Evolutionary conservation across 2,888 invertebrate species (phyloP).

Genomic region (Stenoptilia bipunctidactyla): DNA sequence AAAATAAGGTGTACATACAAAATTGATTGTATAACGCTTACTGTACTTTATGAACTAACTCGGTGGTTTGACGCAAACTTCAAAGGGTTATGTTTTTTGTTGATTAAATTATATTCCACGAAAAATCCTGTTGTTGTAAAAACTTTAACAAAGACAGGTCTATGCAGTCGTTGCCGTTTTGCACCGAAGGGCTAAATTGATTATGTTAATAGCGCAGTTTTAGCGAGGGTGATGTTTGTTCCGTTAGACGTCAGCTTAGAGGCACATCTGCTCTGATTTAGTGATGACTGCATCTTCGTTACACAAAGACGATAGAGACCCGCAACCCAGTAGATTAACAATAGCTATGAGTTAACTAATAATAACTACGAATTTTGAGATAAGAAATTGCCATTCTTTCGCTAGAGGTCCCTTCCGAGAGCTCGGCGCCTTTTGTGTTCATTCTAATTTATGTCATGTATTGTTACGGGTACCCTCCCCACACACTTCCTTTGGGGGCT

Average conservation of each 20-base stretch:
- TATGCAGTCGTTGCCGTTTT: constrained; percentile 21
- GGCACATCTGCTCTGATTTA: constrained; percentile 62
- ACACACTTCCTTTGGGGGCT: constrained; percentile 60
- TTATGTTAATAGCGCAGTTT: constrained; percentile 31
- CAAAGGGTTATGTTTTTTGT: too few species aligned
- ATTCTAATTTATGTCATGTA: constrained; percentile 69
- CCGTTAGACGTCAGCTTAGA: constrained; percentile 30
- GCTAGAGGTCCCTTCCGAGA: constrained; percentile 62
- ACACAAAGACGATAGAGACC: constrained; percentile 33
- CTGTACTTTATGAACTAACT: too few species aligned
- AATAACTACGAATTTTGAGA: constrained; percentile 61
- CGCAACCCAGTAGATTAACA: constrained; percentile 50
- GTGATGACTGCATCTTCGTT: constrained; percentile 26
- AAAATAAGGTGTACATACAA: too few species aligned
- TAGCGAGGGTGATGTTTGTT: constrained; percentile 33
- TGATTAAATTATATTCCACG: too few species aligned
- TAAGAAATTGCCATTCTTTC: constrained; percentile 68
- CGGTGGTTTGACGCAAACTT: too few species aligned
- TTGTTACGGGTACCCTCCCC: constrained; percentile 60
- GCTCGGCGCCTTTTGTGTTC: constrained; percentile 60
- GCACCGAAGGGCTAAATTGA: constrained; percentile 31
- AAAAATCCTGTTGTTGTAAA: constrained; percentile 10
- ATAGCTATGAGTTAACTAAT: constrained; percentile 45
- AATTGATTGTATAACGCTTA: too few species aligned
- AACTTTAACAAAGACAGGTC: constrained; percentile 15